These are phyloP conservation scores for Diabrotica virgifera DNA, from an alignment of 1,140 invertebrate genomes.

Conservation along the genomic window DNA sequence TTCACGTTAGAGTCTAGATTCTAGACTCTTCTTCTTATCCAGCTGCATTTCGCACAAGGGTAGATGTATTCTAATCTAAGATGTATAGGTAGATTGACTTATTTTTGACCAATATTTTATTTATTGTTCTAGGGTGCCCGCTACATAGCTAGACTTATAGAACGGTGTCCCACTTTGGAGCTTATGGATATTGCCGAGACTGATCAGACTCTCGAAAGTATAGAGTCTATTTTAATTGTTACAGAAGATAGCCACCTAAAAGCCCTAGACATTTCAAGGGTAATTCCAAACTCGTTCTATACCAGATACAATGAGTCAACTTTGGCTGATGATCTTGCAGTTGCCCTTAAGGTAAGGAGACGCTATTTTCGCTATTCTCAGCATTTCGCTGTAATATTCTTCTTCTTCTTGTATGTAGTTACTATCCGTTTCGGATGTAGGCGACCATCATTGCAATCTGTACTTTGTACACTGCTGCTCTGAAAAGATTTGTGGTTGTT, in stretches of 20 bases:
- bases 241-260: slow-evolving; percentile 48
- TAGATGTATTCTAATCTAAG: too few relatives aligned
- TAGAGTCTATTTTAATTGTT: slow-evolving; percentile 44
- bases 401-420: too few relatives aligned
- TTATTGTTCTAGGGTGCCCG: slow-evolving; percentile 46
- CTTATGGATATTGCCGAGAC: slow-evolving; percentile 56
- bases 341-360: slow-evolving; percentile 43
- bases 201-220: slow-evolving; percentile 52
- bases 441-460: too few relatives aligned
- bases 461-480: too few relatives aligned
- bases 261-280: slow-evolving; percentile 55
- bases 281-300: slow-evolving; percentile 47
- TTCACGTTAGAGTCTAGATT: too few relatives aligned
- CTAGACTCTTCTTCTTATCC: too few relatives aligned
- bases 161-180: slow-evolving; percentile 49
- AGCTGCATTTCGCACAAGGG: too few relatives aligned
- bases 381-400: too few relatives aligned
- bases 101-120: neutral
- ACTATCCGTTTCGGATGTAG: too few relatives aligned
- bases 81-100: too few relatives aligned
- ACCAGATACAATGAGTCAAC: slow-evolving; percentile 39
- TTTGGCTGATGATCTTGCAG: slow-evolving; percentile 42
- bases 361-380: too few relatives aligned
- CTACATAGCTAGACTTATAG: slow-evolving; percentile 51
- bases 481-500: too few relatives aligned